Percentiles rank a stretch among this genome's conserved stretches.
phyloP scores from a whole-genome alignment of 2,113 vertebrate species.

The Atlantisia rogersi region DNA sequence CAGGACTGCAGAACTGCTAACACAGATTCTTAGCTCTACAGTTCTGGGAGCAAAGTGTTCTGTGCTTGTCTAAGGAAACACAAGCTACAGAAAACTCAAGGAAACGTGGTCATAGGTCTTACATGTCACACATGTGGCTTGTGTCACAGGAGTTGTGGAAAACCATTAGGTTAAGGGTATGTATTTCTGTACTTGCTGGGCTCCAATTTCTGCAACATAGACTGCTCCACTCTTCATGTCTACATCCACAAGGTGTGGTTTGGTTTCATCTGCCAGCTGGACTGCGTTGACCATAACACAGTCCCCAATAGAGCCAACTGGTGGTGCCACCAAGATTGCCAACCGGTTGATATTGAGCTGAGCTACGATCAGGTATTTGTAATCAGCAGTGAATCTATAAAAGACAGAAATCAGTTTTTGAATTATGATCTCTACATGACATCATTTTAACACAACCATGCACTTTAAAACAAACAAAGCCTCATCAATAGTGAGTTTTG shows the following conservation, averaged over 20 bases:
- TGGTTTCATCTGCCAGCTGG: conserved; percentile 88
- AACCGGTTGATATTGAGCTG: conserved; percentile 89
- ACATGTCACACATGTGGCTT: not conserved
- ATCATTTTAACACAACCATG: not conserved
- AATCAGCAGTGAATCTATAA: conserved; percentile 84
- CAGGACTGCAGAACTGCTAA: not conserved
- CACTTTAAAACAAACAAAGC: not conserved
- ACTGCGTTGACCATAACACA: conserved; percentile 83
- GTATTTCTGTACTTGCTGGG: conserved; percentile 92
- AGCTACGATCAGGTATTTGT: conserved; percentile 85
- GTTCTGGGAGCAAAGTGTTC: not conserved
- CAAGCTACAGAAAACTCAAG: not conserved
- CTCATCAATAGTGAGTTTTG: not conserved
- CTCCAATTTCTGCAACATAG: conserved; percentile 94
- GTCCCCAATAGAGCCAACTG: conserved; percentile 82
- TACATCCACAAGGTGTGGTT: conserved; percentile 90
- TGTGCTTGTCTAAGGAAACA: not conserved
- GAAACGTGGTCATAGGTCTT: not conserved
- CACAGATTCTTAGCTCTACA: not conserved
- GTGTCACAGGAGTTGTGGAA: not conserved
- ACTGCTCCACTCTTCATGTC: conserved; percentile 84
- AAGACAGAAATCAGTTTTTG: not conserved
- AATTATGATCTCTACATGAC: not conserved
- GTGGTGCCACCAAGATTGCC: conserved; percentile 82
- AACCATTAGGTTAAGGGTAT: conserved; percentile 67